phyloP scores from a whole-genome alignment of 2,888 invertebrate genomes.

The Helobdella robusta region DNA sequence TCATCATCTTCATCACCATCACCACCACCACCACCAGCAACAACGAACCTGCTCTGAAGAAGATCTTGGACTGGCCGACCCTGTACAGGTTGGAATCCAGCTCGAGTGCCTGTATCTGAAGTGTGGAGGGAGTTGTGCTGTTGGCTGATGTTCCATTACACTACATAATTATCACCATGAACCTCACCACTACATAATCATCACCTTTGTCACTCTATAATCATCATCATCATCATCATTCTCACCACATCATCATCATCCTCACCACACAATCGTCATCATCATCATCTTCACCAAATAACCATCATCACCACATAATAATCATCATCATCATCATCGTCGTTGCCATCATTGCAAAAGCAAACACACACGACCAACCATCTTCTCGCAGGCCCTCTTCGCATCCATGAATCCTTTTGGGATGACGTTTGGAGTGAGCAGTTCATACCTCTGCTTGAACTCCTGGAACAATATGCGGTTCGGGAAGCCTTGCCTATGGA shows the following conservation, averaged over 20 bases:
- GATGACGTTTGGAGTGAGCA: slow-evolving; percentile 94
- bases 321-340: too few species aligned
- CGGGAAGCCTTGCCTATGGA: slow-evolving; percentile 85
- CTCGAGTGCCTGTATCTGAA: slow-evolving; percentile 76
- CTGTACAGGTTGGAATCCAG: slow-evolving; percentile 89
- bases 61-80: slow-evolving; percentile 98
- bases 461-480: slow-evolving; percentile 93
- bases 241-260: neutral
- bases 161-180: neutral
- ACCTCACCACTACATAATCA: neutral
- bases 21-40: slow-evolving; percentile 97
- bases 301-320: neutral
- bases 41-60: slow-evolving; percentile 87
- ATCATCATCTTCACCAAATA: neutral
- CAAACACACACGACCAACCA: slow-evolving; percentile 55
- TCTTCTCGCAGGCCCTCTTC: slow-evolving; percentile 96
- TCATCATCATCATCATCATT: neutral
- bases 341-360: neutral
- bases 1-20: slow-evolving; percentile 93
- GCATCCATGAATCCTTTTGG: slow-evolving; percentile 99
- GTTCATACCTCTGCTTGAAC: slow-evolving; percentile 61
- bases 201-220: too few species aligned
- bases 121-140: too few species aligned
- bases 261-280: neutral
- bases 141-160: neutral